phyloP scores from a whole-genome alignment of 2,113 vertebrate genomes.

The Catharus minimus region DNA sequence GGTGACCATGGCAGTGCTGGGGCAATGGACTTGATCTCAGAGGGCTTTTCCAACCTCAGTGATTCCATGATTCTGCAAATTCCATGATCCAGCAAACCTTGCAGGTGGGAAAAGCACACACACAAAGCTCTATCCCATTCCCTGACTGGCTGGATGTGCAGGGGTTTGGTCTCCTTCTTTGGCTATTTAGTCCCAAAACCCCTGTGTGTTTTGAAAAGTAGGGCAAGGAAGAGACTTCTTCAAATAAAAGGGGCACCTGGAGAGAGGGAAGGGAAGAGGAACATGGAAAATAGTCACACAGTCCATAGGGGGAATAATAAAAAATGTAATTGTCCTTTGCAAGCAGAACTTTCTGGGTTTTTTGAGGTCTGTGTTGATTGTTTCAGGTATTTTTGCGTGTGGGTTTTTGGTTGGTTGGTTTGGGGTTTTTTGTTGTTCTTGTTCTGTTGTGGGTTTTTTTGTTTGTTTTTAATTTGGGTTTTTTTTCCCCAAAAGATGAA shows the following conservation, averaged over 20 bases:
- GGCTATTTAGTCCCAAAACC: neutral
- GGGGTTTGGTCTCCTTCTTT: neutral
- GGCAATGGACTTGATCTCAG: neutral
- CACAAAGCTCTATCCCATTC: neutral
- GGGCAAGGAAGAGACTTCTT: neutral
- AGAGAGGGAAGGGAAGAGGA: neutral
- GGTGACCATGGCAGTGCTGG: neutral
- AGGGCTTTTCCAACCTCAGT: neutral
- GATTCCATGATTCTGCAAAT: neutral
- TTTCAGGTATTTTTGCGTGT: neutral
- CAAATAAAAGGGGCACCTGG: neutral
- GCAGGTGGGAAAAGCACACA: neutral
- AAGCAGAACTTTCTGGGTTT: neutral
- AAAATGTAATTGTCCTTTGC: neutral
- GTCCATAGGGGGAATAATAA: neutral
- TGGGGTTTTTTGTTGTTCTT: neutral
- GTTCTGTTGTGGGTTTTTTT: too few relatives aligned
- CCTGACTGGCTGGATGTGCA: neutral
- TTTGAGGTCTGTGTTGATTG: neutral
- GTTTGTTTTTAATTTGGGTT: neutral
- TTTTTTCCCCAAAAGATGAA: neutral
- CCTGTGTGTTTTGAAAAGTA: neutral
- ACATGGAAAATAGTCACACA: neutral
- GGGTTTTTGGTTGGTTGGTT: neutral
- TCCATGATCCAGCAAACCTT: neutral